phyloP scores from a whole-genome alignment of 2,888 invertebrate genomes.

The Quadroppia sp. region DNA sequence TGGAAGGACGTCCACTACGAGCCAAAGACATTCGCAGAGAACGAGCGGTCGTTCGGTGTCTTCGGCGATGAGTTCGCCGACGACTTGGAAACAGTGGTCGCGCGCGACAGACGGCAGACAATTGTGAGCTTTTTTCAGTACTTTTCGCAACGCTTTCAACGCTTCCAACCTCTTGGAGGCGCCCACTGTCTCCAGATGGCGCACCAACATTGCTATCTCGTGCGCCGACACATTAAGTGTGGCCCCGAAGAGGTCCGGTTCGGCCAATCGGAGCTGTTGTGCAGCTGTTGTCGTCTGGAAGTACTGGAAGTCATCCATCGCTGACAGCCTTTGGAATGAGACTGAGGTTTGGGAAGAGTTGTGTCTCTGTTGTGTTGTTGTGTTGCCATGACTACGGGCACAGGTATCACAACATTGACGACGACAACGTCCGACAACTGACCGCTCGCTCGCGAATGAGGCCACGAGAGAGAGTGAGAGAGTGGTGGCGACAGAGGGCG shows the following conservation, averaged over 20 bases:
- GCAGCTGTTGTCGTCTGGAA: no score
- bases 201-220: constrained; percentile 41
- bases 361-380: background rate
- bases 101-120: constrained; percentile 42
- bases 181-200: constrained; percentile 44
- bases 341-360: no score
- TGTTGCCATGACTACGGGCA: background rate
- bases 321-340: no score
- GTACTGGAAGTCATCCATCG: background rate
- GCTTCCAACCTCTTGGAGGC: constrained; percentile 44
- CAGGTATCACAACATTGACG: no score
- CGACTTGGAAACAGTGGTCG: background rate
- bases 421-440: no score
- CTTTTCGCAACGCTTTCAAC: constrained; percentile 43
- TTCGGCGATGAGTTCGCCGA: background rate
- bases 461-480: no score
- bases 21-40: constrained; percentile 34
- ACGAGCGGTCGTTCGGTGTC: background rate
- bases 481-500: no score
- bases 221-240: background rate
- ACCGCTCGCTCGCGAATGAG: no score
- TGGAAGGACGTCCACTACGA: constrained; percentile 37
- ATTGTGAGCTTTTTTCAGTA: constrained; percentile 43
- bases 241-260: background rate
- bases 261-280: no score